Percentiles rank a stretch among this genome's conserved stretches.
phyloP scores from a whole-genome alignment of 37 sponge, comb jelly and placozoan species.

The Eunapius fragilis region DNA sequence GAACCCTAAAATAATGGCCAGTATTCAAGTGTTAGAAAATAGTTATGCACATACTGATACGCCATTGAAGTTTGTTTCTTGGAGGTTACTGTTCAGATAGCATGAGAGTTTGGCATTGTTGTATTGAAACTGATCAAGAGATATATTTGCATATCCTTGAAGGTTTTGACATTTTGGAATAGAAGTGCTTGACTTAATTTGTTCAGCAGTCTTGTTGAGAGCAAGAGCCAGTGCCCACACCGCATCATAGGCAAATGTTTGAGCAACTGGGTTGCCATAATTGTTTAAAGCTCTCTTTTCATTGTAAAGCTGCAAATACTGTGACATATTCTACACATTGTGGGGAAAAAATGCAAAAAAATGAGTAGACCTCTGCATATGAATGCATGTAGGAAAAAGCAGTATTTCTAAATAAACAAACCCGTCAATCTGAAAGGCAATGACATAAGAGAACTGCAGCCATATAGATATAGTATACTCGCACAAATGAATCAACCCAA shows the following conservation, averaged over 20 bases:
- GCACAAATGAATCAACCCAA: too few relatives aligned
- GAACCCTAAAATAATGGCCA: background rate
- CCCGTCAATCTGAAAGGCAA: too few relatives aligned
- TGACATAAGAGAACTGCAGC: too few relatives aligned
- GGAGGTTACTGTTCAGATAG: background rate
- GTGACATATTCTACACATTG: background rate
- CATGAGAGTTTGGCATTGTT: background rate
- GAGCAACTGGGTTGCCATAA: background rate
- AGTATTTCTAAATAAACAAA: too few relatives aligned
- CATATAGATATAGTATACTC: too few relatives aligned
- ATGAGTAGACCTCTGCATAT: too few relatives aligned
- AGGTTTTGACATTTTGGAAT: background rate
- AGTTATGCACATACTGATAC: background rate
- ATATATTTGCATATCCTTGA: background rate
- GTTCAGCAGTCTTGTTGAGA: conserved; percentile 1
- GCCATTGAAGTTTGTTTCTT: background rate
- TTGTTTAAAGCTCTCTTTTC: background rate
- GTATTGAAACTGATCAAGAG: background rate
- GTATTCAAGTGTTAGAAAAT: background rate
- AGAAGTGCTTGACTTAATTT: background rate
- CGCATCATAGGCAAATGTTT: conserved; percentile 12
- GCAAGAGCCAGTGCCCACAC: conserved; percentile 21
- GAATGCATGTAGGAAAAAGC: too few relatives aligned
- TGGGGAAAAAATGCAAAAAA: background rate
- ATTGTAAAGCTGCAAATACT: background rate